These are phyloP conservation scores for Rhamnusium bicolor DNA, from an alignment of 2,888 invertebrate genomes.

Conservation along the genomic window DNA sequence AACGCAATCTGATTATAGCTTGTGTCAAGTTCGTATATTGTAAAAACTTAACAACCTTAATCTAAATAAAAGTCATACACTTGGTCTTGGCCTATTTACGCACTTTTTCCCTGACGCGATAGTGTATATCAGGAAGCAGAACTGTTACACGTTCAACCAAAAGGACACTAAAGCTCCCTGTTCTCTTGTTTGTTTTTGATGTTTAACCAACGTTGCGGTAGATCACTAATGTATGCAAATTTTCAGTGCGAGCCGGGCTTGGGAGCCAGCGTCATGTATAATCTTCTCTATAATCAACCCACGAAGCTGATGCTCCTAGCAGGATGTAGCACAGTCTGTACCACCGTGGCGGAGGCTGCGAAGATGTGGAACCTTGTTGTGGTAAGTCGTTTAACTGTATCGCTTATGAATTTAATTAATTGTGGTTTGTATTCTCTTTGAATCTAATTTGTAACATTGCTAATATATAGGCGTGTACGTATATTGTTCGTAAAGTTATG, in stretches of 20 bases:
- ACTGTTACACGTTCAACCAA: background rate
- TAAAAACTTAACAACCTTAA: background rate
- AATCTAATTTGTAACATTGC: background rate
- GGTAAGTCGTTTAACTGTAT: slow-evolving; percentile 77
- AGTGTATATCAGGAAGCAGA: background rate
- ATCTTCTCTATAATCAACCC: slow-evolving; percentile 95
- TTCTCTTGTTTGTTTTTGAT: slow-evolving; percentile 29
- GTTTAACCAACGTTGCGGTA: slow-evolving; percentile 30
- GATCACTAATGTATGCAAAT: slow-evolving; percentile 56
- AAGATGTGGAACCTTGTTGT: slow-evolving; percentile 99
- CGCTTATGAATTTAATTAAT: slow-evolving; percentile 32
- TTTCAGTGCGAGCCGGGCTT: slow-evolving; percentile 97
- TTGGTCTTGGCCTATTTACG: background rate
- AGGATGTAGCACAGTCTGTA: slow-evolving; percentile 99
- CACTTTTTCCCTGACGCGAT: background rate
- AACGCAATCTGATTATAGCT: background rate
- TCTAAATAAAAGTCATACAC: background rate
- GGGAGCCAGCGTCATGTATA: slow-evolving; percentile 98
- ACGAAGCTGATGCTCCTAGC: slow-evolving; percentile 94
- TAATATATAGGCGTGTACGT: background rate
- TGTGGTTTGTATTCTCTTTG: background rate
- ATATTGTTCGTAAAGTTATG: background rate
- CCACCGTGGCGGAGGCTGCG: slow-evolving; percentile 98
- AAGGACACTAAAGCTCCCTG: background rate
- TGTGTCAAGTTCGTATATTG: background rate